Conservation (phyloP, 1,140 invertebrate species). For the Daktulosphaira vitifoliae region DNA sequence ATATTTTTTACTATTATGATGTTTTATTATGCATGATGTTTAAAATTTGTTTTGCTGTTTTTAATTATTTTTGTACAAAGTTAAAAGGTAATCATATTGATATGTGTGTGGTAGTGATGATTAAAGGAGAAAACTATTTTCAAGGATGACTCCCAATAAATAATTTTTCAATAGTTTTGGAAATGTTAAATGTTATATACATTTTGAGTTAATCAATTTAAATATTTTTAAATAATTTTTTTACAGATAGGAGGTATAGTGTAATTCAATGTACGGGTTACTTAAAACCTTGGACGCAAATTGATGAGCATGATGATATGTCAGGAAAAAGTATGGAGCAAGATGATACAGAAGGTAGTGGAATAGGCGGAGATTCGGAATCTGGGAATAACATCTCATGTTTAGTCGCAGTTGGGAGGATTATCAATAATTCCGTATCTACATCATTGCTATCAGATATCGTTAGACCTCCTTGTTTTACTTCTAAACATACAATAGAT, state of each 20-base stretch:
- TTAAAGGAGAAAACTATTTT: too few relatives aligned
- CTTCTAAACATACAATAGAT: slow-evolving; percentile 52
- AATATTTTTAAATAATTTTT: slow-evolving; percentile 35
- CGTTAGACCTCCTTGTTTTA: slow-evolving; percentile 52
- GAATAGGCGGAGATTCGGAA: slow-evolving; percentile 53
- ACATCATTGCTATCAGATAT: slow-evolving; percentile 38
- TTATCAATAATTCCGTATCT: slow-evolving; percentile 41
- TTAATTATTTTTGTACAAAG: too few relatives aligned
- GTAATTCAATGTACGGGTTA: slow-evolving; percentile 85
- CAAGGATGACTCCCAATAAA: too few relatives aligned
- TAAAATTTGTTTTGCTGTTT: too few relatives aligned
- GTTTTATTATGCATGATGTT: too few relatives aligned
- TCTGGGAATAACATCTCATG: slow-evolving; percentile 71
- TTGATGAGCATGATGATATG: slow-evolving; percentile 60
- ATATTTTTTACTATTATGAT: too few relatives aligned
- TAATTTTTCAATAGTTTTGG: too few relatives aligned
- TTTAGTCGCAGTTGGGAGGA: slow-evolving; percentile 69
- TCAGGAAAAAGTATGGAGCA: slow-evolving; percentile 50
- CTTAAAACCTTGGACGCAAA: slow-evolving; percentile 80
- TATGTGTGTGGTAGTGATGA: too few relatives aligned
- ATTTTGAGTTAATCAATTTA: too few relatives aligned
- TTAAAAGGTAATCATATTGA: too few relatives aligned
- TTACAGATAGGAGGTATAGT: slow-evolving; percentile 63
- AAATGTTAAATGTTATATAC: too few relatives aligned
- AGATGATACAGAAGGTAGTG: slow-evolving; percentile 50